Conservation (phyloP, 2,113 vertebrate species). For the Thunnus thynnus region DNA sequence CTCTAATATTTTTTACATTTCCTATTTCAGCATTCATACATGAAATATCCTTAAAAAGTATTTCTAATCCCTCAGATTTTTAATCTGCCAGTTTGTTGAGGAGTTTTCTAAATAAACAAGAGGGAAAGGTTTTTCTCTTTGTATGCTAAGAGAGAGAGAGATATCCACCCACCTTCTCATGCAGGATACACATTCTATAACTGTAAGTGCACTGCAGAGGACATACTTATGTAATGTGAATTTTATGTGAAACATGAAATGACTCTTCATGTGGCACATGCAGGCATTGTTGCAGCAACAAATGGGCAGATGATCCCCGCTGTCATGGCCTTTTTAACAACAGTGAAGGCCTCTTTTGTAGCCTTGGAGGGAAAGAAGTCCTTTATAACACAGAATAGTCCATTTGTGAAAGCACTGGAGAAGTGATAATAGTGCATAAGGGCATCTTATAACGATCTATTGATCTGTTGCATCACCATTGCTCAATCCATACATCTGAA, state of each 20-base stretch:
- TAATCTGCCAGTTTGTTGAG: no score
- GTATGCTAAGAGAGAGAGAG: no score
- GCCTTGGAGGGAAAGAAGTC: slow-evolving; percentile 4
- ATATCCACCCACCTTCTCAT: no score
- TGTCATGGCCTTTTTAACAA: slow-evolving; percentile 36
- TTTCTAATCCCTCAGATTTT: no score
- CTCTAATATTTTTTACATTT: no score
- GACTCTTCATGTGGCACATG: background rate
- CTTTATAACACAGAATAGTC: background rate
- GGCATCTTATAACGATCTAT: background rate
- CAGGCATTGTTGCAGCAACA: background rate
- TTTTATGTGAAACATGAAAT: slow-evolving; percentile 4
- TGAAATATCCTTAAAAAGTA: no score
- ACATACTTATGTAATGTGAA: background rate
- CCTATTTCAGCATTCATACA: no score
- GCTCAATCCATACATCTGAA: slow-evolving; percentile 14
- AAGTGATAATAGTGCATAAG: slow-evolving; percentile 5
- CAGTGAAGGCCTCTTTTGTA: background rate
- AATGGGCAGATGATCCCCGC: slow-evolving; percentile 27
- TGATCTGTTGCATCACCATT: slow-evolving; percentile 12
- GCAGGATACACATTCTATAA: no score
- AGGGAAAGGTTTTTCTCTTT: no score
- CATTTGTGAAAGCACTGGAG: background rate
- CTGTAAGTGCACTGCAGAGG: no score
- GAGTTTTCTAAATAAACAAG: no score